Percentiles rank a stretch among this genome's conserved stretches.
Evolutionary conservation across 2,797 vertebrate species (phyloP).

Genomic region (Cossypha caffra): DNA sequence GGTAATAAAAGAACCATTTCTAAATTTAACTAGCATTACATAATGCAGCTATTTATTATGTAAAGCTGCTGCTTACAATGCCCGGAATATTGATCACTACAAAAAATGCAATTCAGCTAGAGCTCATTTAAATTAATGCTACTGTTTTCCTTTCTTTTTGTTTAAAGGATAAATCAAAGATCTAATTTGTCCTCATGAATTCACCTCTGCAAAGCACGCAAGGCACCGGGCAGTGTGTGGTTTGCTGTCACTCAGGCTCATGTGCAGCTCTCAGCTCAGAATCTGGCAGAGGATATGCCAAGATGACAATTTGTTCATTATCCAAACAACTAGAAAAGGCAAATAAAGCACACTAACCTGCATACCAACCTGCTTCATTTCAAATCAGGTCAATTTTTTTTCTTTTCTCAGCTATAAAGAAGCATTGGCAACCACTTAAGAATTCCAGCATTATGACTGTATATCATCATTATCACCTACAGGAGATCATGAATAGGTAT

Average conservation of each 20-base stretch:
- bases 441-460: conserved; percentile 55
- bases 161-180: conserved; percentile 74
- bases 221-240: neutral
- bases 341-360: conserved; percentile 58
- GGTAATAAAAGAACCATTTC: conserved; percentile 76
- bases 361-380: conserved; percentile 54
- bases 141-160: conserved; percentile 63
- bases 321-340: conserved; percentile 38
- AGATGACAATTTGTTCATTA: conserved; percentile 65
- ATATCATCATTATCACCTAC: conserved; percentile 64
- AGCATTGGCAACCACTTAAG: conserved; percentile 65
- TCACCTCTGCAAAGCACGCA: conserved; percentile 27
- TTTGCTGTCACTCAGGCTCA: conserved; percentile 35
- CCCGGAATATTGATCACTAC: conserved; percentile 65
- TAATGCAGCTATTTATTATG: conserved; percentile 76
- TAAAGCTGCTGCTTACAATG: conserved; percentile 70
- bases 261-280: neutral
- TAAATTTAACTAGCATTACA: conserved; percentile 76
- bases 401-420: conserved; percentile 42
- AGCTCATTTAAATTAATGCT: conserved; percentile 63
- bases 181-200: conserved; percentile 69
- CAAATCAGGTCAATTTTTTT: conserved; percentile 45
- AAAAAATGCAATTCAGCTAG: conserved; percentile 56
- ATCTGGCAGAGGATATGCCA: conserved; percentile 20
- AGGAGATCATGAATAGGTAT: conserved; percentile 50